Evolutionary conservation across 2,113 vertebrate species (phyloP), one percentile per base, ranked within the genome.

Genomic region (Saccopteryx bilineata): DNA sequence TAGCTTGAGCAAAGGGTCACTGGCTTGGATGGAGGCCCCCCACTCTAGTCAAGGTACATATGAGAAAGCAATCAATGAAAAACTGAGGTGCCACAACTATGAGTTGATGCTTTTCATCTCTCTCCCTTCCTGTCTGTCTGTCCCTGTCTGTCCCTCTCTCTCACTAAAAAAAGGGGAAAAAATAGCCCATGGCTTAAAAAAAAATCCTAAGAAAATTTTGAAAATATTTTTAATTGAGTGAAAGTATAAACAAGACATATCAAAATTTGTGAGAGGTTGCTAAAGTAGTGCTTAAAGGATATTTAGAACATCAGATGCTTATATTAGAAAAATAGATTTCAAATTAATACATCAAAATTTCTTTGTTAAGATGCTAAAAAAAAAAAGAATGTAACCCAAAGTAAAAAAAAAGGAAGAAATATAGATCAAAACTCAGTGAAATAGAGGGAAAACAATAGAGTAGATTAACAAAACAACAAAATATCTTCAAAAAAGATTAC

Each of bases 181-280:
- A 39, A 39, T 39, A 39, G 39, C 39, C 39, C 39, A 39, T 39
- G 39, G 14, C 65, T 93, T 69, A 65, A 63, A 91, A 72, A 52
- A 1, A 88, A 76, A 83, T 76, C n/a, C 92, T 61, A 46, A 23
- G 12, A 14, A 56, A 83, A 76, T 68, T n/a, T 63, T 39, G 19
- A 0, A 54, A 85, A 61, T 61, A 84, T 61, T 46, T 85, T 90
- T 39, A 85, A 85, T 46, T 79, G 65, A 68, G 24, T 85, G 28
- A 52, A 90, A 84, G 24, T 92, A 60, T 61, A 80, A 91, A 72
- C 15, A 94, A 91, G 31, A 66, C 31, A 66, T 66, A 66, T 31
- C 23, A 39, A 39, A 39, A 39, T 39, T 39, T 39, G 39, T 39
- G 39, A 39, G 39, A 39, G 39, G 9, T 21, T 95, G 3, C 63